These are phyloP conservation scores for Coreoperca whiteheadi DNA, from an alignment of 2,113 vertebrate genomes.

Conservation along the genomic window DNA sequence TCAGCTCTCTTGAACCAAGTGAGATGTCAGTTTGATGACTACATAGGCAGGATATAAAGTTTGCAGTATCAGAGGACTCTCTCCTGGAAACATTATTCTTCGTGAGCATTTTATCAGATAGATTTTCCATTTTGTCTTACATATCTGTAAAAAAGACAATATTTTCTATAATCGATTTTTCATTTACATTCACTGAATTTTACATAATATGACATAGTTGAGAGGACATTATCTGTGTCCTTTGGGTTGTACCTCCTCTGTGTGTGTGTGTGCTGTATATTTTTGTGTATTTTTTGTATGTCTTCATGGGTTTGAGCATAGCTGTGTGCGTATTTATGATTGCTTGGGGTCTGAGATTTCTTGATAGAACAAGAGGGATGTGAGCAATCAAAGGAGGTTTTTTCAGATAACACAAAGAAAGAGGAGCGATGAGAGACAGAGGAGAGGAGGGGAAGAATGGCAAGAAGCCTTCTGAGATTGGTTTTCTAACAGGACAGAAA, in stretches of 20 bases:
- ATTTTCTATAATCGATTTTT: neutral
- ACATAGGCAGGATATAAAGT: constrained; percentile 37
- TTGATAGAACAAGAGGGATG: neutral
- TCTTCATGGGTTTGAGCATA: neutral
- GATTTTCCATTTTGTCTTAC: neutral
- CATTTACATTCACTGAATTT: neutral
- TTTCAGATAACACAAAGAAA: constrained; percentile 8
- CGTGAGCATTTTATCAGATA: neutral
- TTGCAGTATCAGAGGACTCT: constrained; percentile 16
- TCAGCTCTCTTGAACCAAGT: constrained; percentile 39
- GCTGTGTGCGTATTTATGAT: neutral
- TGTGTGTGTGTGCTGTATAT: neutral
- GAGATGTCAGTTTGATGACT: constrained; percentile 63
- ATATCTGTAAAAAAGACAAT: neutral
- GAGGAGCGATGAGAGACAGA: neutral
- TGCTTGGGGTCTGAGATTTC: neutral
- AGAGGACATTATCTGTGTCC: neutral
- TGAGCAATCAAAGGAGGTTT: neutral
- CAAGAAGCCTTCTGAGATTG: constrained; percentile 15
- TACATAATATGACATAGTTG: neutral
- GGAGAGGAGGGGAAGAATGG: neutral
- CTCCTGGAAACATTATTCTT: neutral
- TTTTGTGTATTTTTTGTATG: neutral
- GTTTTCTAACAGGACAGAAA: constrained; percentile 23
- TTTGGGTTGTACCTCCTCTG: neutral